Base-by-base conservation (phyloP, 1,140 invertebrate genomes). In the Scylla paramamosain region DNA sequence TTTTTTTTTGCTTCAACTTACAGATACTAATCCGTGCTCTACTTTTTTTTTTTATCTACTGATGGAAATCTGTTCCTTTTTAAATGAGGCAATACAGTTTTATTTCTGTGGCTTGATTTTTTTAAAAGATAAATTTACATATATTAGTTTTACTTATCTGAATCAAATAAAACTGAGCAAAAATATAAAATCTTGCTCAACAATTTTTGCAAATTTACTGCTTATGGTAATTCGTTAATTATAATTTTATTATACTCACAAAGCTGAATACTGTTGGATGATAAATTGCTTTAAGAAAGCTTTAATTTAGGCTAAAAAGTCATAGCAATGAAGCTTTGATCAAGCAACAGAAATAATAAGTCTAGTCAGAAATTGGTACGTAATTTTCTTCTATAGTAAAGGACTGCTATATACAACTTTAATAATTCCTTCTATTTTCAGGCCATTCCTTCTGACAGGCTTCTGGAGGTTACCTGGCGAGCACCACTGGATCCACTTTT, bases 401-500 rank as follows among this genome's bases (percentile, higher is more conserved):
- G 83, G 82, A 93, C 32, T 86, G 83, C 48, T 93, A 14, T 93
- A 83, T 28, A 77, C 77, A 93, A 20, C 77, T 46, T 39, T 52
- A 31, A 86, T 45, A 31, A 77, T 77, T 82, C 59, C 52, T 94
- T 90, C 93, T 94, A 94, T 52, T 52, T 59, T 94, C 86, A 94
- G 93, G 93, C 93, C 93, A 94, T 90, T 94, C 93, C 93, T 90
- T 94, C 87, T 94, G 93, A 94, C 93, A 94, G 93, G 93, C 93
- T 94, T 94, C 93, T 83, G 87, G 87, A 90, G 87, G 91, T 52
- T 92, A 95, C 94, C 94, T 95, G 94, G 91, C 91, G 86, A 95
- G 94, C 83, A 90, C 94, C 91, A 95, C 94, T 92, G 94, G 94
- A 88, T 95, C 94, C 94, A 95, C 94, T 89, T 93, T 95, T 87